Percentiles rank a stretch among this genome's conserved stretches.
These are phyloP conservation scores for Pyrocoelia pectoralis DNA, from an alignment of 2,888 invertebrate species.

Conservation along the genomic window DNA sequence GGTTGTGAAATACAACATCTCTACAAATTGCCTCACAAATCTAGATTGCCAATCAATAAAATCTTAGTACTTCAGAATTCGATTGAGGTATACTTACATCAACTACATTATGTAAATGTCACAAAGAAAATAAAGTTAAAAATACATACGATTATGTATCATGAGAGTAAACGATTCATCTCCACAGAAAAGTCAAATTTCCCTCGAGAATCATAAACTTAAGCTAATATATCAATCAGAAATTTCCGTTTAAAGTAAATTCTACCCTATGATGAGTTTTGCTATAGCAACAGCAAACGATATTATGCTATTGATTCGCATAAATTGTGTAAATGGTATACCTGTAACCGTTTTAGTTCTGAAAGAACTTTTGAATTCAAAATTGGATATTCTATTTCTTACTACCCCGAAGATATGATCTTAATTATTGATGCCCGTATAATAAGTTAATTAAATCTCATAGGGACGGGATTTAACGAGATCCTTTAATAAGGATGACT, in stretches of 20 bases:
- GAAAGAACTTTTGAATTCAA: too few relatives aligned
- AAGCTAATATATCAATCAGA: slow-evolving; percentile 11
- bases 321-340: too few relatives aligned
- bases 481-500: too few relatives aligned
- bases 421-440: too few relatives aligned
- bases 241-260: neutral
- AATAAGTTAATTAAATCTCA: too few relatives aligned
- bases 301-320: too few relatives aligned
- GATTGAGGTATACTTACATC: neutral
- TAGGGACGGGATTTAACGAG: too few relatives aligned
- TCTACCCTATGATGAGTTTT: neutral
- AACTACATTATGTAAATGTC: neutral
- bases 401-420: too few relatives aligned
- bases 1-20: slow-evolving; percentile 41
- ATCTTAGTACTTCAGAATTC: slow-evolving; percentile 5
- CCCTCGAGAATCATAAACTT: slow-evolving; percentile 6
- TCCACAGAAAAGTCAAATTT: slow-evolving; percentile 4
- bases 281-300: neutral
- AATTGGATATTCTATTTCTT: too few relatives aligned
- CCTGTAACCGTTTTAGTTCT: too few relatives aligned
- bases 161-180: neutral
- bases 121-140: neutral
- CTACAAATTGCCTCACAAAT: slow-evolving; percentile 37
- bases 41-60: slow-evolving; percentile 9
- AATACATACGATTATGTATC: slow-evolving; percentile 6